Percentiles rank a stretch among this genome's conserved stretches.
These are phyloP conservation scores for Campoletis raptor DNA, from an alignment of 2,888 invertebrate genomes.

Conservation along the genomic window DNA sequence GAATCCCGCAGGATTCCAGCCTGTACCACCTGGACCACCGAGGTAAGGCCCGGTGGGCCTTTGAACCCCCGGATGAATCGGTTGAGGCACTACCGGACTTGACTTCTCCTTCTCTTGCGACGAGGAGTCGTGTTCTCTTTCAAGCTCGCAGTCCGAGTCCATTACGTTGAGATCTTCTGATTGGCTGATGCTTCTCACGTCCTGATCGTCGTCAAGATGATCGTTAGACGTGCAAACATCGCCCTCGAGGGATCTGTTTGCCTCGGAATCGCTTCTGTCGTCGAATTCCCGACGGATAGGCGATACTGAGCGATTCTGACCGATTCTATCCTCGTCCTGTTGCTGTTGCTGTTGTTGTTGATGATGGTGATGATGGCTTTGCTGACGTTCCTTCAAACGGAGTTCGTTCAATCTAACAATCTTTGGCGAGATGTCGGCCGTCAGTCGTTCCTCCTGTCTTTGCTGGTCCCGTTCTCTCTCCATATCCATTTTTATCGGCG, in stretches of 20 bases:
- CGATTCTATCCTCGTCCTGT: conserved; percentile 76
- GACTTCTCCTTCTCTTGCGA: conserved; percentile 82
- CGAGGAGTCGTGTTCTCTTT: conserved; percentile 77
- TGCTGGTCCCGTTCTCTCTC: conserved; percentile 72
- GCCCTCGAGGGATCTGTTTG: conserved; percentile 82
- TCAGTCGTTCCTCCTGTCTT: conserved; percentile 65
- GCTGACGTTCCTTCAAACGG: conserved; percentile 66
- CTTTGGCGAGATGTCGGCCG: conserved; percentile 66
- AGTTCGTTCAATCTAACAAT: conserved; percentile 63
- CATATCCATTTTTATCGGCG: conserved; percentile 78
- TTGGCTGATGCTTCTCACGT: conserved; percentile 81
- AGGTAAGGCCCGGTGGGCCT: conserved; percentile 87
- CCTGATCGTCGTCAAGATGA: conserved; percentile 81
- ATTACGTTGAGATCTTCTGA: conserved; percentile 84
- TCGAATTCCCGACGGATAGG: conserved; percentile 80
- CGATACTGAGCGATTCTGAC: conserved; percentile 79
- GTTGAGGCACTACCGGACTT: conserved; percentile 89
- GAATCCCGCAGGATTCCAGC: conserved; percentile 84
- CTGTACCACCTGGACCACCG: conserved; percentile 86
- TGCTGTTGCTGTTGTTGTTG: conserved; percentile 65
- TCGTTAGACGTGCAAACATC: conserved; percentile 80
- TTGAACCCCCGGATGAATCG: conserved; percentile 88
- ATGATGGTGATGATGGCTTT: conserved; percentile 58
- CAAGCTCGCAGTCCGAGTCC: conserved; percentile 82
- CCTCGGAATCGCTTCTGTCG: conserved; percentile 82